Percentiles rank a stretch among this genome's conserved stretches.
phyloP scores from a whole-genome alignment of 2,888 invertebrate genomes.

The Anoplius nigerrimus region DNA sequence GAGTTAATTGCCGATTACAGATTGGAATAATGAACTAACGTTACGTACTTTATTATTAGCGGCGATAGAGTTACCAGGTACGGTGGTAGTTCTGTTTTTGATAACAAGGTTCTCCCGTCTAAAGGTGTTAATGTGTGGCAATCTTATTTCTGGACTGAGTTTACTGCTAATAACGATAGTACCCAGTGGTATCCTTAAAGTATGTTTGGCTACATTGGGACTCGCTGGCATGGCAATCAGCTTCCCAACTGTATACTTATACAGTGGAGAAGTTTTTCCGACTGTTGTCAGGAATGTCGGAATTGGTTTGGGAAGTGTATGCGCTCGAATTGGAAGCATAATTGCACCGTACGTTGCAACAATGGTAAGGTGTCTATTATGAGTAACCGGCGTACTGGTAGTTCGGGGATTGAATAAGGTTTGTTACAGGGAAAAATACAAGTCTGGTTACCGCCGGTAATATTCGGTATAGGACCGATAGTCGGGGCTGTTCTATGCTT shows the following conservation, averaged over 20 bases:
- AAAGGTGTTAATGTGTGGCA: slow-evolving; percentile 67
- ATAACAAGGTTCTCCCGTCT: slow-evolving; percentile 71
- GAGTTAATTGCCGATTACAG: neutral
- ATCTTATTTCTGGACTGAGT: slow-evolving; percentile 62
- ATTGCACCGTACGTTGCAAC: slow-evolving; percentile 88
- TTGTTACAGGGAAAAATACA: slow-evolving; percentile 55
- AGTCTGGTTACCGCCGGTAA: slow-evolving; percentile 73
- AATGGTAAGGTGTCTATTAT: slow-evolving; percentile 70
- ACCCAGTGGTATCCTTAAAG: slow-evolving; percentile 71
- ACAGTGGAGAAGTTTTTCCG: slow-evolving; percentile 92
- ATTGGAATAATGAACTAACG: neutral
- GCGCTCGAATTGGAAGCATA: slow-evolving; percentile 91
- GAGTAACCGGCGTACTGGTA: neutral
- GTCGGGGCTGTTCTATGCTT: slow-evolving; percentile 75
- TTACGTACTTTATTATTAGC: slow-evolving; percentile 52
- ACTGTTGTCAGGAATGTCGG: slow-evolving; percentile 93
- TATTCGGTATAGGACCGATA: slow-evolving; percentile 75
- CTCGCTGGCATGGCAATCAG: slow-evolving; percentile 89
- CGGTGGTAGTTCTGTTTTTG: slow-evolving; percentile 61
- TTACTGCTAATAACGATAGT: slow-evolving; percentile 60
- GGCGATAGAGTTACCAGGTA: slow-evolving; percentile 69
- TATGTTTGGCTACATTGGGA: slow-evolving; percentile 83
- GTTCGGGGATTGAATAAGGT: neutral
- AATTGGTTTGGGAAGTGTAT: slow-evolving; percentile 89
- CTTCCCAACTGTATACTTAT: slow-evolving; percentile 91